Percentiles rank a stretch among this genome's conserved stretches.
phyloP scores from a whole-genome alignment of 2,888 invertebrate species.

The Lydus trimaculatus region DNA sequence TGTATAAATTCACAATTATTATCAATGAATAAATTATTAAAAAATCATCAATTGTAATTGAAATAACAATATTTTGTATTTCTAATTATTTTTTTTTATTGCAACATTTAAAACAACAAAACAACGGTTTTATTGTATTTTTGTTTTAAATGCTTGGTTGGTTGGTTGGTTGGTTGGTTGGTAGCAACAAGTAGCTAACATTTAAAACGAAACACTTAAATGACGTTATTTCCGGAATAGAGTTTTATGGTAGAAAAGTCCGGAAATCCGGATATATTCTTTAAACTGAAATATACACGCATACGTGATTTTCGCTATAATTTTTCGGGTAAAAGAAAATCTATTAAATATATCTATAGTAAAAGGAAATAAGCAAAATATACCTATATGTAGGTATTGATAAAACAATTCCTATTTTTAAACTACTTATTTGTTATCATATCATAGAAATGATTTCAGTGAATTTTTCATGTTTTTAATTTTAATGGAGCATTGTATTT shows the following conservation, averaged over 20 bases:
- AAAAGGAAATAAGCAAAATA: neutral
- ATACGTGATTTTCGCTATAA: constrained; percentile 15
- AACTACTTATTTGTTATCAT: neutral
- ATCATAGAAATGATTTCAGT: neutral
- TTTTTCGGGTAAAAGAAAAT: constrained; percentile 18
- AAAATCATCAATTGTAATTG: constrained; percentile 5
- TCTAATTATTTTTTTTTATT: neutral
- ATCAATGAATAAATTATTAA: neutral
- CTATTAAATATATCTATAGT: neutral
- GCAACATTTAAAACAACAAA: neutral
- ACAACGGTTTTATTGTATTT: neutral
- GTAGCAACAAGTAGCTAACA: constrained; percentile 18
- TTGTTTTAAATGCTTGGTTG: neutral
- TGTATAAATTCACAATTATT: neutral
- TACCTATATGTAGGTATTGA: neutral
- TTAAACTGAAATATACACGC: constrained; percentile 4
- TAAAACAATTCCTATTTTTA: neutral
- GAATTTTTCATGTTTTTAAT: constrained; percentile 12
- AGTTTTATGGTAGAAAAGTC: neutral
- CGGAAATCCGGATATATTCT: constrained; percentile 8
- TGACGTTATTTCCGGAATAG: constrained; percentile 8
- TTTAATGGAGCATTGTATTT: constrained; percentile 30
- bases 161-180: neutral
- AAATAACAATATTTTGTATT: neutral
- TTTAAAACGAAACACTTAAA: constrained; percentile 3